phyloP scores from a whole-genome alignment of 2,888 invertebrate genomes.

The Chrysotoxum bicinctum region DNA sequence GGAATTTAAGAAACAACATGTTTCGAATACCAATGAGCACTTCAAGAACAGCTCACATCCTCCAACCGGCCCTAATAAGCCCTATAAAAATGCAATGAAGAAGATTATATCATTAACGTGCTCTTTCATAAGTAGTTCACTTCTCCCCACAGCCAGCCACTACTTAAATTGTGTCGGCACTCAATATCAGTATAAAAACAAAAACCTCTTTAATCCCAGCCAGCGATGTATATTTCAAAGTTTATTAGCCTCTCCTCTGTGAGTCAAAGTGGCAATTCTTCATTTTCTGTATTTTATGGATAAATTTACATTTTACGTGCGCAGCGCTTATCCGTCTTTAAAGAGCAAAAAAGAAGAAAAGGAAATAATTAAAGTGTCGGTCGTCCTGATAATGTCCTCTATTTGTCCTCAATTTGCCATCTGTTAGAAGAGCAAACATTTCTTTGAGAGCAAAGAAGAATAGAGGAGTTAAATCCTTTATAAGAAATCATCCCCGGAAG shows the following conservation, averaged over 20 bases:
- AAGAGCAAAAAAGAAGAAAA: not conserved
- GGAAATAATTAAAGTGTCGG: slow-evolving; percentile 1
- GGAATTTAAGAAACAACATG: no score
- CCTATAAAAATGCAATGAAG: not conserved
- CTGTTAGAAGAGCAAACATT: slow-evolving; percentile 39
- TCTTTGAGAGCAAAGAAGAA: slow-evolving; percentile 3
- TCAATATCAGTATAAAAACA: not conserved
- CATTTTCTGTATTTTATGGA: slow-evolving; percentile 33
- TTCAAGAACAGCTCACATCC: not conserved
- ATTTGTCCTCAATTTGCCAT: slow-evolving; percentile 46
- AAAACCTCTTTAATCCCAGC: not conserved
- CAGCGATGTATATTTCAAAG: not conserved
- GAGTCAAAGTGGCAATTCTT: slow-evolving; percentile 38
- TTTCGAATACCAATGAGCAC: no score
- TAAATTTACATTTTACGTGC: slow-evolving; percentile 29
- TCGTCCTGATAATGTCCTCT: slow-evolving; percentile 19
- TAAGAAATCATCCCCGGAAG: slow-evolving; percentile 17
- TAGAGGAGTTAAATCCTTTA: slow-evolving; percentile 30
- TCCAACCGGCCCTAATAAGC: not conserved
- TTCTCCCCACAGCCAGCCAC: not conserved
- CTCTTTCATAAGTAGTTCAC: not conserved
- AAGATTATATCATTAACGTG: not conserved
- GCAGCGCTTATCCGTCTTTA: slow-evolving; percentile 29
- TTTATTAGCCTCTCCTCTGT: slow-evolving; percentile 28
- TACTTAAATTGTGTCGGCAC: slow-evolving; percentile 13